Evolutionary conservation across 2,797 vertebrate genomes (phyloP).

Genomic region (Siniperca scherzeri): DNA sequence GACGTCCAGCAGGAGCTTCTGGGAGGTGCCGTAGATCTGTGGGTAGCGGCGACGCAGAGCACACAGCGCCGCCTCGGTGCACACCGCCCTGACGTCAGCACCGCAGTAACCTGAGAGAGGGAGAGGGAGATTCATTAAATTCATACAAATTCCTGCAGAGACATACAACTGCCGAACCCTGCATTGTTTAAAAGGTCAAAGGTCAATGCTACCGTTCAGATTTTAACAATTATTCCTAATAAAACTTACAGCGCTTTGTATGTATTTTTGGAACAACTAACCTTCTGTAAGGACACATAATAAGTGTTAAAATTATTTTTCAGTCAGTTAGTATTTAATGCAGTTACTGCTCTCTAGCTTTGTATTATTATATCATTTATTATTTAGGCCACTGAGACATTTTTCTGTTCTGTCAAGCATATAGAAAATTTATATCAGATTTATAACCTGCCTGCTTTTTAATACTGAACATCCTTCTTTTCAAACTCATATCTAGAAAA

Average conservation of each 20-base stretch:
- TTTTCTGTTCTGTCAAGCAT: not conserved
- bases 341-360: not conserved
- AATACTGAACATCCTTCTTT: not conserved
- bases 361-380: not conserved
- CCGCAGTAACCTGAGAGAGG: constrained; percentile 91
- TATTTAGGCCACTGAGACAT: not conserved
- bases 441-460: too few species aligned
- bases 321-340: not conserved
- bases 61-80: constrained; percentile 91
- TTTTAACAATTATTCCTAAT: too few species aligned
- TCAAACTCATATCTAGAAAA: too few species aligned
- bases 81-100: constrained; percentile 92
- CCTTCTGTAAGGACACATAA: not conserved
- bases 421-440: too few species aligned
- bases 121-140: not conserved
- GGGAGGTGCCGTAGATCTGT: constrained; percentile 90
- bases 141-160: not conserved
- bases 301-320: not conserved
- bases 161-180: not conserved
- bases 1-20: constrained; percentile 90
- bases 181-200: not conserved
- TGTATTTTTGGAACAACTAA: not conserved
- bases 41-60: constrained; percentile 91
- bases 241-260: not conserved
- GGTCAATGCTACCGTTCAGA: too few species aligned